A percentile compares a stretch with the other conserved stretches of the same genome.
These are phyloP conservation scores for Pterostichus madidus DNA, from an alignment of 2,888 invertebrate species.

Conservation along the genomic window DNA sequence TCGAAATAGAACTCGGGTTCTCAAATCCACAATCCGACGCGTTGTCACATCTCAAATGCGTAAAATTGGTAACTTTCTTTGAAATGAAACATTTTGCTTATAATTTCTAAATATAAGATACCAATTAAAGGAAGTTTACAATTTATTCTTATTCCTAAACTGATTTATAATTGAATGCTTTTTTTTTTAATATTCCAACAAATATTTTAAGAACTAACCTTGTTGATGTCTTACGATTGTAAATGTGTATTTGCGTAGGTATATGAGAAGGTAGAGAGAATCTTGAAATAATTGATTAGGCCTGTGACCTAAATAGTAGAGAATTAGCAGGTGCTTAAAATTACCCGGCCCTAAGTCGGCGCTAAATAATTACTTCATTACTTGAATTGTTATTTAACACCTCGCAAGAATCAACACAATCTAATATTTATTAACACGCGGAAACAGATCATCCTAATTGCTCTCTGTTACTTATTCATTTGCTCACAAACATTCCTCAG, in stretches of 20 bases:
- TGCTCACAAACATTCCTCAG: background rate
- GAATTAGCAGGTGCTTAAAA: slow-evolving; percentile 47
- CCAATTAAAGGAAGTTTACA: too few species aligned
- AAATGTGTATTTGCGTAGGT: background rate
- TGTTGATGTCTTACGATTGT: background rate
- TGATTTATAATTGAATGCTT: too few species aligned
- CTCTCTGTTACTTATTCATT: slow-evolving; percentile 28
- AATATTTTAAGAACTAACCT: too few species aligned
- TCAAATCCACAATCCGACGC: too few species aligned
- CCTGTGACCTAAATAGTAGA: slow-evolving; percentile 34
- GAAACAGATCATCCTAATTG: slow-evolving; percentile 43
- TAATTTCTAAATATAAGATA: too few species aligned
- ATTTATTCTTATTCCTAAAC: too few species aligned
- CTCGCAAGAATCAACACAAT: slow-evolving; percentile 26
- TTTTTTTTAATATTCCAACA: too few species aligned
- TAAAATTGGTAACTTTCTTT: too few species aligned
- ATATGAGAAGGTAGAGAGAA: slow-evolving; percentile 4
- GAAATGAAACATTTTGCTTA: too few species aligned
- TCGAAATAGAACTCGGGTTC: too few species aligned
- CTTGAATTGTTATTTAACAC: slow-evolving; percentile 42
- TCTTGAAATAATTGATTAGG: slow-evolving; percentile 26
- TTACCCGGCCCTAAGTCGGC: slow-evolving; percentile 34
- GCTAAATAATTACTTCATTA: slow-evolving; percentile 53
- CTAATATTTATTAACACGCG: slow-evolving; percentile 44
- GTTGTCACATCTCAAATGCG: too few species aligned